Conservation (phyloP, 2,888 invertebrate species). For the Microctonus hyperodae region DNA sequence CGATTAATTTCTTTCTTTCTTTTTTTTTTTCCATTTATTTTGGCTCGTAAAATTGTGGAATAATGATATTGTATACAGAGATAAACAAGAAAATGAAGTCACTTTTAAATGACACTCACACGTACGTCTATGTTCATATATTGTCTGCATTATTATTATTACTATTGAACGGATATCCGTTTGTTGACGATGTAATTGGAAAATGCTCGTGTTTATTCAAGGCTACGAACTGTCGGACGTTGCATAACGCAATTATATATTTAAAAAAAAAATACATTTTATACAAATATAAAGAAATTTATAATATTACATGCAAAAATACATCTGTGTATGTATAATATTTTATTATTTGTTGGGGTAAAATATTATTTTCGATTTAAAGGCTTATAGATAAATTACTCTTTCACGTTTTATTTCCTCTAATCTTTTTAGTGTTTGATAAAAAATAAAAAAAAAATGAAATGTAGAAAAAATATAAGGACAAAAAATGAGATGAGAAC, state of each 20-base stretch:
- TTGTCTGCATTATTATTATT: slow-evolving; percentile 26
- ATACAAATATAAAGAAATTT: neutral
- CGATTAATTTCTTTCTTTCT: neutral
- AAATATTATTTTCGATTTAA: slow-evolving; percentile 3
- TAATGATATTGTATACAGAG: neutral
- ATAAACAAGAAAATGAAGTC: neutral
- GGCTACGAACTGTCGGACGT: slow-evolving; percentile 10
- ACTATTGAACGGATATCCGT: slow-evolving; percentile 31
- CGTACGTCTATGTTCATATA: slow-evolving; percentile 10
- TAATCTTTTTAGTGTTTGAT: neutral
- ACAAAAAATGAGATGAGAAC: neutral
- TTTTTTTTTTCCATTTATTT: neutral
- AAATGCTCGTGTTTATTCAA: slow-evolving; percentile 27
- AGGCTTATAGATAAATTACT: neutral
- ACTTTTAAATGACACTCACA: neutral
- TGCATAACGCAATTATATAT: slow-evolving; percentile 18
- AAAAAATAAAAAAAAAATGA: neutral
- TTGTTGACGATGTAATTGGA: slow-evolving; percentile 22
- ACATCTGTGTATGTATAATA: neutral
- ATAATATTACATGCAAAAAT: neutral
- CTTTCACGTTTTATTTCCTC: neutral
- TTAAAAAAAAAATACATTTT: slow-evolving; percentile 10
- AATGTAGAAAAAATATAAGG: neutral
- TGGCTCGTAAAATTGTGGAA: neutral
- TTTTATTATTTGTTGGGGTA: neutral